Base-by-base conservation (phyloP, 2,113 vertebrate species). In the Columba livia region DNA sequence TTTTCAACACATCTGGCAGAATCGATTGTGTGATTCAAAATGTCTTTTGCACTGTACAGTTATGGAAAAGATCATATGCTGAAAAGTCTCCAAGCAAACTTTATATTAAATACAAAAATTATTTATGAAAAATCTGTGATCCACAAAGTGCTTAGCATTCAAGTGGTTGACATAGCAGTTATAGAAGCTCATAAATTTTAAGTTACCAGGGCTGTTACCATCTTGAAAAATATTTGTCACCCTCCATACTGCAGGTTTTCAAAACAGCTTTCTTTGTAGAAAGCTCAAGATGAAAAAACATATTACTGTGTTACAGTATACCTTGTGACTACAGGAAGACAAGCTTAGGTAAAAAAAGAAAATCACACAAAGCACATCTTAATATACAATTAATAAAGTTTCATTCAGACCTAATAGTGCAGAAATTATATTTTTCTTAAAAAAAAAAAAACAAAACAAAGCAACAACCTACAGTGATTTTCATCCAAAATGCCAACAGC, bases 341-440 rank as follows among this genome's bases (percentile, higher is more conserved):
- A 98, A 98, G 98, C 98, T 99, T 96, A 97, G 97, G 98, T 98
- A n/a, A 97, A 96, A 57, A 91, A 48, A 54, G 78, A 98, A 97
- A 98, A 98, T 98, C 98, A 99, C 99, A 99, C 99, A 98, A 98
- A 99, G 98, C 98, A 98, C 98, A 98, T 98, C 97, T 98, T 98
- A 97, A 97, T 98, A 98, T 98, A 99, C 98, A 98, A 97, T 97
- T 98, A 98, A 98, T 98, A 98, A 98, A 97, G 98, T 98, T 98
- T 99, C 97, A 98, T 98, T 99, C 98, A 98, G 98, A 98, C 98
- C 98, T 98, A 98, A 97, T 98, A 99, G 98, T 98, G 98, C 98
- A 99, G 98, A 98, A 98, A 98, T 98, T 73, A 77, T 96, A 53
- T 70, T 97, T 95, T 96, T 88, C 77, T 95, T 96, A 6, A 16